Evolutionary conservation across 2,797 vertebrate genomes (phyloP), one percentile per base, ranked within the genome.

Genomic region (Sebastes trivittatus): DNA sequence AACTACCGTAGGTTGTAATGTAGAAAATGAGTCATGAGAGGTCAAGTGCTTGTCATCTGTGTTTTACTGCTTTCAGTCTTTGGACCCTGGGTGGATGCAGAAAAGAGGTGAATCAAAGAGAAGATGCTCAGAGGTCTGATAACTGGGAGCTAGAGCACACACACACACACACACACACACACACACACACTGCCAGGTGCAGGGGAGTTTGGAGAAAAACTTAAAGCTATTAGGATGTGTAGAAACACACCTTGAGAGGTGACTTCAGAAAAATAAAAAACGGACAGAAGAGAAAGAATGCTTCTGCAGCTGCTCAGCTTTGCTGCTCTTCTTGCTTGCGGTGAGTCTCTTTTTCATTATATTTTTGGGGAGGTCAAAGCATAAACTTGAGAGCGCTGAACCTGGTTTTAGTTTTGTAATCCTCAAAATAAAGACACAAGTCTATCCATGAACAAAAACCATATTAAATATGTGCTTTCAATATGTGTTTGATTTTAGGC

Each of bases 61-160:
- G 79, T 93, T 96, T 96, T 95, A 95, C 77, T 80, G 82, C 85
- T 77, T 64, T 86, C 86, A 92, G 84, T 88, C 95, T 95, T 95
- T 96, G 95, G 86, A 96, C 95, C 88, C 87, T 84, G 61, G 73
- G 54, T n/a, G 54, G 87, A 81, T 78, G 70, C 72, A 93, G 88
- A 95, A 95, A 96, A 94, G 92, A 84, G 69, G 11, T 3, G 72
- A 85, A 62, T 20, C 11, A 5, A 9, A 16, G 72, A 82, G 84
- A 83, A 80, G 93, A 90, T 94, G 90, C 87, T 94, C 92, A 95
- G 86, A 94, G 1, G 11, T 71, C 7, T 54, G 42, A 36, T 55
- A 25, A 71, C 75, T 23, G 34, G 23, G 67, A 82, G 85, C 61
- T 56, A 3, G 82, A 70, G 13, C 67, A 77, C 85, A 78, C 81